Evolutionary conservation across 2,113 vertebrate species (phyloP).

Genomic region (Petrocephalus zakoni): DNA sequence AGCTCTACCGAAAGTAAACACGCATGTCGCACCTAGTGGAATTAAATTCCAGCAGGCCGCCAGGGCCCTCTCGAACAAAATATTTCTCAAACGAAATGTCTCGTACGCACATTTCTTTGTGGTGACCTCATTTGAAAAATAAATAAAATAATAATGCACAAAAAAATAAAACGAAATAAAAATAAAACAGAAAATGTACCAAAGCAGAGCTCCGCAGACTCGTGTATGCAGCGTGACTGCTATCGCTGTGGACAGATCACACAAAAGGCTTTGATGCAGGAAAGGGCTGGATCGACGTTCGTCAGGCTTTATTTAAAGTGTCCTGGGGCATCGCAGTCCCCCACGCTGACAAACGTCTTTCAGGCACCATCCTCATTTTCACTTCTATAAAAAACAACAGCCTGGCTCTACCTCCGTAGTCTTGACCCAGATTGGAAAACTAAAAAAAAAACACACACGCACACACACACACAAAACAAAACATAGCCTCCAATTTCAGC

Average conservation of each 20-base stretch:
- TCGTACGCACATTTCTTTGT: neutral
- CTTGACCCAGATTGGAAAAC: neutral
- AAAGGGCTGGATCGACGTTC: neutral
- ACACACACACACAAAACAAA: neutral
- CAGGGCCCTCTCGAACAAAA: neutral
- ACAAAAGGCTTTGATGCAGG: neutral
- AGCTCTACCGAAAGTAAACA: neutral
- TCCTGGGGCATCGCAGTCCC: neutral
- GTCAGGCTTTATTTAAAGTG: neutral
- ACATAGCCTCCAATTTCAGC: neutral
- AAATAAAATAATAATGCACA: neutral
- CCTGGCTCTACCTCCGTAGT: neutral
- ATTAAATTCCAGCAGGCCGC: neutral
- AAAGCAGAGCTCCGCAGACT: neutral
- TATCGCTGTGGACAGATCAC: neutral
- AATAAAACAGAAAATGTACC: neutral
- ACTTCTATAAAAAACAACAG: slow-evolving; percentile 11
- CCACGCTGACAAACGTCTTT: neutral
- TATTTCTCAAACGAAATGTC: no score
- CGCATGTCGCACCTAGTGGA: neutral
- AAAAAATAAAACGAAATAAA: neutral
- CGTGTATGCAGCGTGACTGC: neutral
- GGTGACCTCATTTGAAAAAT: neutral
- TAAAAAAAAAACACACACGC: neutral
- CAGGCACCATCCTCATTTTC: neutral